Base-by-base conservation (phyloP, 2,888 invertebrate genomes). In the Lithophane semibrunnea region DNA sequence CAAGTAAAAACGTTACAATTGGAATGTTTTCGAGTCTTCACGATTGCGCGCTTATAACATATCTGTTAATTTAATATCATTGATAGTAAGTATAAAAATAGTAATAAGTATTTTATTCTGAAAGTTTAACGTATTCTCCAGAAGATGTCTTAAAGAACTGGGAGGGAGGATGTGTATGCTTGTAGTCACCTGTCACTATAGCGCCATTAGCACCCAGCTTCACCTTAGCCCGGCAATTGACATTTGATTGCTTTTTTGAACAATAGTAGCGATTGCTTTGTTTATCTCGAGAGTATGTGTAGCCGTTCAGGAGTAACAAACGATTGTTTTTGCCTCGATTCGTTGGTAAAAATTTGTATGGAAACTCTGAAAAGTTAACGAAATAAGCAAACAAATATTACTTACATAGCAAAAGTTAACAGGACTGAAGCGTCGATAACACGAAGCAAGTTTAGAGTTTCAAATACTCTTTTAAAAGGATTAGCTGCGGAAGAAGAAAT, bases 291-390 rank as follows among this genome's bases (percentile, higher is more conserved):
- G 86, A 85, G 64, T 83, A 90, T 4, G 90, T 89, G 61, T 85
- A 86, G 5, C 82, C 75, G 0, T 86, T 84, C 29, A 86, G 49
- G 84, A 90, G 75, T 10, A 90, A 63, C 29, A 91, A 75, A 2
- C 60, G 42, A 24, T 81, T 86, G 29, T 86, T 83, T 73, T 79
- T 81, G 2, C 72, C 42, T 9, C 80, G 66, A 49, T 73, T 60
- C 9, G 84, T 80, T 12, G 75, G 77, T 61, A 90, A 85, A 49
- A 89, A 79, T 13, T 81, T 63, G 76, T 88, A 89, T 37, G 47
- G 73, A 56, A 73, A 9, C 0, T 56, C 79, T 79, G 76, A 56
- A 77, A 75, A 64, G 18, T 10, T 0, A 29, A 24, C 42, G 21
- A 44, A 74, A 75, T 16, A 29, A 71, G 29, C 24, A 5, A 5